Base-by-base conservation (phyloP, 2,888 invertebrate genomes). In the Dryococelus australis region DNA sequence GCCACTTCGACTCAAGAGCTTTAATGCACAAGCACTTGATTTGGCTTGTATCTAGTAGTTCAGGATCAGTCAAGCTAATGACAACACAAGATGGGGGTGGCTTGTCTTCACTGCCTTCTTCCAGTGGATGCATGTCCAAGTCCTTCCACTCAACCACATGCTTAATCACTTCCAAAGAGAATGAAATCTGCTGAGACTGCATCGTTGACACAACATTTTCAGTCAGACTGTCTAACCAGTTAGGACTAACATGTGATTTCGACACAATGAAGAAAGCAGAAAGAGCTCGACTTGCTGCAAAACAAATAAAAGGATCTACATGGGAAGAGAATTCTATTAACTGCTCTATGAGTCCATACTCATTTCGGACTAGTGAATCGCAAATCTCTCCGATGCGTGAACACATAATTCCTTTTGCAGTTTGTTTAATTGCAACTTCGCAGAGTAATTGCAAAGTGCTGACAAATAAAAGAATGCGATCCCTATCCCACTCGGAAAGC, bases 141-240 rank as follows among this genome's bases (percentile, higher is more conserved):
- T 98, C 97, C 91, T 97, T 97, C 96, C 97, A 97, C 91, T 98
- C 97, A 0, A 98, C 96, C 90, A 98, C 96, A 90, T 97, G 95
- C 91, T 97, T 97, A 86, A 98, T 96, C 84, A 98, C 95, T 91
- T 97, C 97, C 90, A 98, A 93, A 89, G 96, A 96, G 92, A 97
- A 97, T 90, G 96, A 95, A 92, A 97, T 96, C 92, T 97, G 96
- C 91, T 95, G 95, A 0, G 93, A 92, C 10, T 92, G 92, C 51
- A 92, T 91, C 3, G 93, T 92, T 5, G 93, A 92, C 78, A 92
- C 91, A 87, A 96, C 94, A 91, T 96, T 96, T 90, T 96, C 95
- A 0, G 96, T 95, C 24, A 91, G 88, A 85, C 90, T 90, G 90
- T 97, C 97, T 35, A 97, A 92, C 97, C 97, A 97, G 91, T 95